Conservation (phyloP, 1,140 invertebrate species). For the Anagrus nilaparvatae region DNA sequence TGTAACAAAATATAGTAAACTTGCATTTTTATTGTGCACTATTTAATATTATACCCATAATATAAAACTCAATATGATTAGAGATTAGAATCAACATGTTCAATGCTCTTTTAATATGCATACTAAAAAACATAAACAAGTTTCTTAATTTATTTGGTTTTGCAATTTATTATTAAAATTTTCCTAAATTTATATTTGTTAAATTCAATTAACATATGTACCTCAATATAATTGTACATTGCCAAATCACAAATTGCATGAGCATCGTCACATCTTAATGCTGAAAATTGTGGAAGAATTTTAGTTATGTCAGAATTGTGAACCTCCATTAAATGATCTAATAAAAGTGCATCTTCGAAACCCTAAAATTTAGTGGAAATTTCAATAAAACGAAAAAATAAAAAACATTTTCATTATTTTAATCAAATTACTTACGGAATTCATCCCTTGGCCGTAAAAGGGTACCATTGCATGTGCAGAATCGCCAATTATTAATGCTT, state of each 20-base stretch:
- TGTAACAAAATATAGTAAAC: too few relatives aligned
- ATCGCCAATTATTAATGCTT: constrained; percentile 80
- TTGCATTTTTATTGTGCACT: too few relatives aligned
- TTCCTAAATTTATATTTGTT: too few relatives aligned
- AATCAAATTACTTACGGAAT: constrained; percentile 60
- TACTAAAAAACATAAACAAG: too few relatives aligned
- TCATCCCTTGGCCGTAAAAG: constrained; percentile 99
- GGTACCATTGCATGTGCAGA: constrained; percentile 98
- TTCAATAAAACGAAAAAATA: constrained; percentile 4
- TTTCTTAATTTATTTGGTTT: too few relatives aligned
- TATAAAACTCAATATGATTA: too few relatives aligned
- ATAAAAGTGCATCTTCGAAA: constrained; percentile 89
- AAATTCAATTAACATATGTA: too few relatives aligned
- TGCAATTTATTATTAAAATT: too few relatives aligned
- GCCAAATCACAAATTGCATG: constrained; percentile 91
- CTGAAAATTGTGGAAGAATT: constrained; percentile 63
- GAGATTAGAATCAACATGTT: too few relatives aligned
- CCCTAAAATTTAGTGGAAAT: constrained; percentile 48
- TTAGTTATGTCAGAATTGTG: constrained; percentile 49
- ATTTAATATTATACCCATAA: too few relatives aligned
- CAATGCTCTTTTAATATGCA: too few relatives aligned
- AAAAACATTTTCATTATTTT: too few relatives aligned
- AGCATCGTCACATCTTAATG: constrained; percentile 65
- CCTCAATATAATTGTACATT: constrained; percentile 90
- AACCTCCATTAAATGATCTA: constrained; percentile 67